Evolutionary conservation across 2,888 invertebrate genomes (phyloP).

Genomic region (Hypomecis atomaria): DNA sequence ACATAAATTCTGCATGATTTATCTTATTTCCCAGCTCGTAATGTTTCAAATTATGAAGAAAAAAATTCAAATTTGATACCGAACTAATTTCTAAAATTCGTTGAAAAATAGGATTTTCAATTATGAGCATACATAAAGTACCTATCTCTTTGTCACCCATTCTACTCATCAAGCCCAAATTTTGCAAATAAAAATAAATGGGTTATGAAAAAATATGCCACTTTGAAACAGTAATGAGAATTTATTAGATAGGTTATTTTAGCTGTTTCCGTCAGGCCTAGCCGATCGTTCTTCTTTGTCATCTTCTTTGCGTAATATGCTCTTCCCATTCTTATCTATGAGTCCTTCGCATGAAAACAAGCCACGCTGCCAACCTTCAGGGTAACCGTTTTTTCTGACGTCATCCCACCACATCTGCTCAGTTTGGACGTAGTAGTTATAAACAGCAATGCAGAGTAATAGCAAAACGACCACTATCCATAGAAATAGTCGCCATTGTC

Average conservation of each 20-base stretch:
- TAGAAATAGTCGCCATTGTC: slow-evolving; percentile 63
- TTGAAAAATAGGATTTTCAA: too few relatives aligned
- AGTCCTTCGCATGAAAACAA: slow-evolving; percentile 55
- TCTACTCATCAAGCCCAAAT: too few relatives aligned
- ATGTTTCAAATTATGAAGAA: too few relatives aligned
- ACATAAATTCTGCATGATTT: too few relatives aligned
- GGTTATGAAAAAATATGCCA: background rate
- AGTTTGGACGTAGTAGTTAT: slow-evolving; percentile 18
- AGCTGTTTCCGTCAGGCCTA: background rate
- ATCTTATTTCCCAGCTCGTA: too few relatives aligned
- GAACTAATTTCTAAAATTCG: too few relatives aligned
- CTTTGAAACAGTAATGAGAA: background rate
- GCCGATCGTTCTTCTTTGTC: slow-evolving; percentile 1
- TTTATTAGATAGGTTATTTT: background rate
- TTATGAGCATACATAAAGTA: too few relatives aligned
- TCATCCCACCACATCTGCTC: slow-evolving; percentile 51
- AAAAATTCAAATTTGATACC: too few relatives aligned
- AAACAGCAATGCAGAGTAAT: slow-evolving; percentile 17
- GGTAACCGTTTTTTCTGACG: slow-evolving; percentile 76
- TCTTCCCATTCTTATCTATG: slow-evolving; percentile 25
- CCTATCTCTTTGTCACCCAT: too few relatives aligned
- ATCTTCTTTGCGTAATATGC: slow-evolving; percentile 9
- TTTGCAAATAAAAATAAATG: too few relatives aligned
- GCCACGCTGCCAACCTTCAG: slow-evolving; percentile 69
- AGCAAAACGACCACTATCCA: slow-evolving; percentile 24